Evolutionary conservation across 35 echinoderm and acorn worm species (phyloP).

Genomic region (Lytechinus variegatus): DNA sequence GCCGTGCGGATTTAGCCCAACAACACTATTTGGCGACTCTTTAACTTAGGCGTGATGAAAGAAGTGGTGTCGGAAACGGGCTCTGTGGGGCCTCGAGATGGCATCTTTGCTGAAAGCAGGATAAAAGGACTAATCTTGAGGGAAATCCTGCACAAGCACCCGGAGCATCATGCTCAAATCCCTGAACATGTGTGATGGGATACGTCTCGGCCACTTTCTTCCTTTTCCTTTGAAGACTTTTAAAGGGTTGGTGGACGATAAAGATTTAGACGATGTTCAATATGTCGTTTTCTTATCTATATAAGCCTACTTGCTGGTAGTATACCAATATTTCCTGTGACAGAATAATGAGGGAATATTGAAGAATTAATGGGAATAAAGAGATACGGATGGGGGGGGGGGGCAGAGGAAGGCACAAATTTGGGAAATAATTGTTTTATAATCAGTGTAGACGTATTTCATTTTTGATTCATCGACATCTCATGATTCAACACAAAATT

Average conservation of each 20-base stretch:
- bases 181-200: not conserved
- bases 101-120: slow-evolving; percentile 47
- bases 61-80: slow-evolving; percentile 54
- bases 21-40: slow-evolving; percentile 11
- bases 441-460: too few relatives aligned
- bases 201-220: not conserved
- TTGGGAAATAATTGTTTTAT: too few relatives aligned
- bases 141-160: slow-evolving; percentile 5
- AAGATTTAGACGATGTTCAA: not conserved
- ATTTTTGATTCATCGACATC: too few relatives aligned
- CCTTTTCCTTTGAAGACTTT: not conserved
- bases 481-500: too few relatives aligned
- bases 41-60: slow-evolving; percentile 30
- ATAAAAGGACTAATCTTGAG: not conserved
- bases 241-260: not conserved
- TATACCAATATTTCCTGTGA: too few relatives aligned
- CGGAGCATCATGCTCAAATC: not conserved
- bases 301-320: too few relatives aligned
- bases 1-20: slow-evolving; percentile 8
- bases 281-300: too few relatives aligned
- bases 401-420: too few relatives aligned
- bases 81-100: slow-evolving; percentile 23
- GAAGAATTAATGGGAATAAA: too few relatives aligned
- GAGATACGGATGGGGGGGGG: too few relatives aligned
- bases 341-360: too few relatives aligned